phyloP scores from a whole-genome alignment of 2,888 invertebrate species.

The Acanthosepion pharaonis region DNA sequence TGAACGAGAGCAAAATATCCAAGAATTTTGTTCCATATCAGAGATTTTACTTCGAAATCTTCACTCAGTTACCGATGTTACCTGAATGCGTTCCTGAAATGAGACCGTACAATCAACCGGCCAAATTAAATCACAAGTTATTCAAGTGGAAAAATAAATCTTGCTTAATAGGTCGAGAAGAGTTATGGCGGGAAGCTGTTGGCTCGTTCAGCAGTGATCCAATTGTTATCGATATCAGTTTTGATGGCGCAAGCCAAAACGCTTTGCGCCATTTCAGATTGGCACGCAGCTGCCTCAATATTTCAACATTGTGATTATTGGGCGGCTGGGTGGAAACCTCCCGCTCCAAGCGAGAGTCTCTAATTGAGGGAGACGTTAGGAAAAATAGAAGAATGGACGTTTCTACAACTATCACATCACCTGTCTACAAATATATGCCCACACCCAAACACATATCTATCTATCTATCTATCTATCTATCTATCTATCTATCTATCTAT shows the following conservation, averaged over 20 bases:
- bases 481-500: too few species aligned
- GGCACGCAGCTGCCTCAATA: constrained; percentile 11
- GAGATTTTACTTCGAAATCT: not conserved
- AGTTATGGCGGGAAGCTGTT: not conserved
- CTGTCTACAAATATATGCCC: not conserved
- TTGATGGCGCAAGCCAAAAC: not conserved
- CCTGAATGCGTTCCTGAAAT: not conserved
- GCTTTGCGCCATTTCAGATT: not conserved
- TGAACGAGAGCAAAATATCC: too few species aligned
- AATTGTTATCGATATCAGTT: constrained; percentile 4
- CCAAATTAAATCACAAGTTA: not conserved
- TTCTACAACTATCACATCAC: not conserved
- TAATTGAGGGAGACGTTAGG: not conserved
- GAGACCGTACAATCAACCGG: not conserved
- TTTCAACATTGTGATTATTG: constrained; percentile 33
- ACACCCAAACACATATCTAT: too few species aligned
- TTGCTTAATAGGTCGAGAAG: not conserved
- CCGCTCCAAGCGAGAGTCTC: not conserved
- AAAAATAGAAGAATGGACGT: not conserved
- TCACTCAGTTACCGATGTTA: not conserved
- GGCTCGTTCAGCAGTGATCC: not conserved
- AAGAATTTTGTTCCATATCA: not conserved
- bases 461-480: too few species aligned
- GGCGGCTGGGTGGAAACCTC: not conserved
- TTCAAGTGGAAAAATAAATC: not conserved